Evolutionary conservation across 2,888 invertebrate genomes (phyloP).

Genomic region (Chrysodeixis includens): DNA sequence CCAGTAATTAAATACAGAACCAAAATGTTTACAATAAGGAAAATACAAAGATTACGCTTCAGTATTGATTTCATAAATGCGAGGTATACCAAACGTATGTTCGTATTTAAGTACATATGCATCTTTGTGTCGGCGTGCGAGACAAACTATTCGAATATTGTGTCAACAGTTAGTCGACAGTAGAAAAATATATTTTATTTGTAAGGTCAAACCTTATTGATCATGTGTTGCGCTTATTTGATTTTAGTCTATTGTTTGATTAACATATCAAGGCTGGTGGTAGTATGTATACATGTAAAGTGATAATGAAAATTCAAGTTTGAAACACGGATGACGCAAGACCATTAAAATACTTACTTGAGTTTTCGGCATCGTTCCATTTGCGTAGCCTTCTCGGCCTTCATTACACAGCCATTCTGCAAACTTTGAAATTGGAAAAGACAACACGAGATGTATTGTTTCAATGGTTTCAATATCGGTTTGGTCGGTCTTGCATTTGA

Average conservation of each 20-base stretch:
- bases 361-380: conserved; percentile 88
- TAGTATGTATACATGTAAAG: conserved; percentile 84
- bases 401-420: conserved; percentile 88
- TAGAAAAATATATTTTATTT: conserved; percentile 77
- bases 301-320: conserved; percentile 90
- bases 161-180: conserved; percentile 70
- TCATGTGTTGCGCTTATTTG: conserved; percentile 84
- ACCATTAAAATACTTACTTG: conserved; percentile 87
- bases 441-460: conserved; percentile 87
- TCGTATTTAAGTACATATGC: conserved; percentile 20
- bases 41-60: conserved; percentile 25
- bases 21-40: conserved; percentile 20
- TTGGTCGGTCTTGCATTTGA: conserved; percentile 86
- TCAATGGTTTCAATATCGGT: conserved; percentile 88
- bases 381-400: conserved; percentile 87
- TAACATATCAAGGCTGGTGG: conserved; percentile 88
- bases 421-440: conserved; percentile 88
- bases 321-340: conserved; percentile 88
- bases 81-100: conserved; percentile 2
- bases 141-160: conserved; percentile 63
- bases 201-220: conserved; percentile 82
- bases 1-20: not conserved
- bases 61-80: conserved; percentile 12
- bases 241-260: conserved; percentile 88
- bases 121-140: conserved; percentile 26